These are phyloP conservation scores for Cacatua alba DNA, from an alignment of 2,113 vertebrate genomes.

Conservation along the genomic window DNA sequence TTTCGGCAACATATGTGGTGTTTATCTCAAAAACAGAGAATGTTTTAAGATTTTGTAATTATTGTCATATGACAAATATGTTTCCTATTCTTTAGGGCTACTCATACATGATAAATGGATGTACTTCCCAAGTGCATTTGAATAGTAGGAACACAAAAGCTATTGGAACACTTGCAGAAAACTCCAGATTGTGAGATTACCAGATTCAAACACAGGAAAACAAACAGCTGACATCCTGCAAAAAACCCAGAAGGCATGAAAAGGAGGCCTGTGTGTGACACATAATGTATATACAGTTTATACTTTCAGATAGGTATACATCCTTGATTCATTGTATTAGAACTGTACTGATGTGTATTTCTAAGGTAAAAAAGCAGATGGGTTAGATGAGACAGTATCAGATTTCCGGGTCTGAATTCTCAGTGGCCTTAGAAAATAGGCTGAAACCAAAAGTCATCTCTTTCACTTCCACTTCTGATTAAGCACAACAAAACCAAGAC, in stretches of 20 bases:
- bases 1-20: not conserved
- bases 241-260: not conserved
- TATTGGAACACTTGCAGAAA: not conserved
- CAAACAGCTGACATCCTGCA: not conserved
- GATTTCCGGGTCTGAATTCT: not conserved
- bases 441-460: not conserved
- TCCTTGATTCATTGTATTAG: not conserved
- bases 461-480: not conserved
- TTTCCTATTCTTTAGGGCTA: not conserved
- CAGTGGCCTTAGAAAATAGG: not conserved
- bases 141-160: not conserved
- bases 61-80: not conserved
- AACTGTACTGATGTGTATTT: not conserved
- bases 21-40: not conserved
- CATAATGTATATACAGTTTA: not conserved
- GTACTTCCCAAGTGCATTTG: not conserved
- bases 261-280: not conserved
- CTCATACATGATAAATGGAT: not conserved
- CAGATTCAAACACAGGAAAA: not conserved
- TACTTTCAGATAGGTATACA: not conserved
- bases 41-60: not conserved
- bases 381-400: not conserved
- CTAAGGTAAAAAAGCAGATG: not conserved
- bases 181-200: not conserved
- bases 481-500: not conserved